Evolutionary conservation across 2,113 vertebrate genomes (phyloP).

Genomic region (Ageneiosus marmoratus): DNA sequence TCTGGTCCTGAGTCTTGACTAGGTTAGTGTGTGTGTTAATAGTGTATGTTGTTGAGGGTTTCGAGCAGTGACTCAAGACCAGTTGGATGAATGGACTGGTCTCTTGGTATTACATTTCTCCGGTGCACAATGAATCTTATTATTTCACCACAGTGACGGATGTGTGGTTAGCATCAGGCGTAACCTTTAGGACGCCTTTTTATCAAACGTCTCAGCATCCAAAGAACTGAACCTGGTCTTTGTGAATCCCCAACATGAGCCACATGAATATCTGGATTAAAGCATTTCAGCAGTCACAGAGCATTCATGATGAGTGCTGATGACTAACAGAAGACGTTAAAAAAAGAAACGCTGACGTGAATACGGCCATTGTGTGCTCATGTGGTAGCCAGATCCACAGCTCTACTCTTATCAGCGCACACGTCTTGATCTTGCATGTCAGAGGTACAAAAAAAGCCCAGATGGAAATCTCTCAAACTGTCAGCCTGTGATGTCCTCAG

Average conservation of each 20-base stretch:
- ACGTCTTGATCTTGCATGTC: background rate
- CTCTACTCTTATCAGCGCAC: background rate
- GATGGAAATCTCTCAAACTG: conserved; percentile 17
- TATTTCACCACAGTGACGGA: conserved; percentile 11
- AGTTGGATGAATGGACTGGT: too few species aligned
- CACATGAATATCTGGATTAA: conserved; percentile 2
- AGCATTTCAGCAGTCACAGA: background rate
- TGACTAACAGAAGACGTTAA: background rate
- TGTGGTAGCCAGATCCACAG: conserved; percentile 7
- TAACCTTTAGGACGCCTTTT: conserved; percentile 14
- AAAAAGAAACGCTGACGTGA: background rate
- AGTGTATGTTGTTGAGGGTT: too few species aligned
- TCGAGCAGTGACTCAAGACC: too few species aligned
- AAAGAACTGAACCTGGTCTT: background rate
- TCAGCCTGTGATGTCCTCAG: conserved; percentile 7
- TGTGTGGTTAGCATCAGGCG: background rate
- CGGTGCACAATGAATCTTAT: background rate
- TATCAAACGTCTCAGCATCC: background rate
- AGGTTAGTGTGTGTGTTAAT: too few species aligned
- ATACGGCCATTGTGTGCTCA: background rate
- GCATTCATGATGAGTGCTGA: background rate
- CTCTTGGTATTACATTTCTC: background rate
- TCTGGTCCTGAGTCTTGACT: too few species aligned
- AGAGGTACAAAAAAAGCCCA: conserved; percentile 1
- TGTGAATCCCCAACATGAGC: background rate